Conservation (phyloP, 2,888 invertebrate species). For the Oscheius myriophilus region DNA sequence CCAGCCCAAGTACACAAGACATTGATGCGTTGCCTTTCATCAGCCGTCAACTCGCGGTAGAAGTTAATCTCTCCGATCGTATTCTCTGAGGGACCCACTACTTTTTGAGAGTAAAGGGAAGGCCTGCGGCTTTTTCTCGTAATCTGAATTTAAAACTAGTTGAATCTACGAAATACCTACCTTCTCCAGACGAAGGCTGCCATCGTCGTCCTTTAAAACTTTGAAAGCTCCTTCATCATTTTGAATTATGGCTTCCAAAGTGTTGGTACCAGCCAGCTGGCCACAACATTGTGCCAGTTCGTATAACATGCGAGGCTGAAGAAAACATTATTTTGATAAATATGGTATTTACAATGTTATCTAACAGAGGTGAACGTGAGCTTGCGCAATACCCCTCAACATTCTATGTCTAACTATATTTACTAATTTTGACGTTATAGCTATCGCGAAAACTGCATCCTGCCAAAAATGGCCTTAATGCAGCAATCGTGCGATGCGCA, state of each 20-base stretch:
- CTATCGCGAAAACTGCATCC: too few species aligned
- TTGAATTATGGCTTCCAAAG: constrained; percentile 57
- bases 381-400: too few species aligned
- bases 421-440: too few species aligned
- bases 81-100: constrained; percentile 31
- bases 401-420: too few species aligned
- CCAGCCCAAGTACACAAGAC: constrained; percentile 63
- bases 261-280: constrained; percentile 53
- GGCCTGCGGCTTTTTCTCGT: constrained; percentile 30
- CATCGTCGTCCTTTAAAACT: constrained; percentile 42
- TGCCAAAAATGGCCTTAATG: too few species aligned
- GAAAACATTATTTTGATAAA: too few species aligned
- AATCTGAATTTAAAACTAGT: background rate
- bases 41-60: constrained; percentile 43
- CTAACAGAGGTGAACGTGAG: too few species aligned
- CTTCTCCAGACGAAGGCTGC: constrained; percentile 47
- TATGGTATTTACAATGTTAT: too few species aligned
- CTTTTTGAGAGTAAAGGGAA: constrained; percentile 33
- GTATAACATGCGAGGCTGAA: constrained; percentile 55
- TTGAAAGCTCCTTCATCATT: constrained; percentile 52
- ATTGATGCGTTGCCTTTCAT: constrained; percentile 56
- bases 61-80: constrained; percentile 58
- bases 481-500: too few species aligned
- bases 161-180: constrained; percentile 1
- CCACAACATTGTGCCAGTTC: constrained; percentile 62